phyloP scores from a whole-genome alignment of 1,140 invertebrate genomes.

The Pteromalus puparum region DNA sequence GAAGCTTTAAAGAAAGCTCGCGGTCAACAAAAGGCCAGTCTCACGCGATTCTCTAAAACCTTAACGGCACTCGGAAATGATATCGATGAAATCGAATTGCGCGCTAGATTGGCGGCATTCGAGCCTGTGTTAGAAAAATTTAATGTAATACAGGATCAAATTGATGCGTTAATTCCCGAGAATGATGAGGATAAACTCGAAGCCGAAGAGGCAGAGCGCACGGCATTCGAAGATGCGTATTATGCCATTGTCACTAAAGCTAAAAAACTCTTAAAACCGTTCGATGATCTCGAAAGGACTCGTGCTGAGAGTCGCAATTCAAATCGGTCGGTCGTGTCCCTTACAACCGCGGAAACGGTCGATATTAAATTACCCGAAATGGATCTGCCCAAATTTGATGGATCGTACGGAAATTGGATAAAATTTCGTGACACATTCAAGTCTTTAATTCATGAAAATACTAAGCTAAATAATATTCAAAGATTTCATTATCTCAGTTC shows the following conservation, averaged over 20 bases:
- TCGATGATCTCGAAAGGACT: not conserved
- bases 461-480: constrained; percentile 55
- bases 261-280: not conserved
- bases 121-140: no score
- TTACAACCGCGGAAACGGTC: not conserved
- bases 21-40: no score
- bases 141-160: no score
- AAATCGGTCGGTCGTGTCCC: not conserved
- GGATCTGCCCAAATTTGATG: not conserved
- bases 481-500: constrained; percentile 59
- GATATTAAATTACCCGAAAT: not conserved
- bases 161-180: no score
- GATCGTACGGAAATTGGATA: not conserved
- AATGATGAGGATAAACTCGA: no score
- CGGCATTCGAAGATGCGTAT: not conserved
- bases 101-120: no score
- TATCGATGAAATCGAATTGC: no score
- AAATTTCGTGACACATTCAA: constrained; percentile 56
- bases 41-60: no score
- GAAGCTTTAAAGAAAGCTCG: no score
- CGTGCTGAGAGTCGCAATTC: not conserved
- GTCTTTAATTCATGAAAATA: constrained; percentile 63
- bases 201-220: not conserved
- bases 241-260: not conserved
- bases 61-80: no score